These are phyloP conservation scores for Enchytraeus crypticus DNA, from an alignment of 2,888 invertebrate species.

Conservation along the genomic window DNA sequence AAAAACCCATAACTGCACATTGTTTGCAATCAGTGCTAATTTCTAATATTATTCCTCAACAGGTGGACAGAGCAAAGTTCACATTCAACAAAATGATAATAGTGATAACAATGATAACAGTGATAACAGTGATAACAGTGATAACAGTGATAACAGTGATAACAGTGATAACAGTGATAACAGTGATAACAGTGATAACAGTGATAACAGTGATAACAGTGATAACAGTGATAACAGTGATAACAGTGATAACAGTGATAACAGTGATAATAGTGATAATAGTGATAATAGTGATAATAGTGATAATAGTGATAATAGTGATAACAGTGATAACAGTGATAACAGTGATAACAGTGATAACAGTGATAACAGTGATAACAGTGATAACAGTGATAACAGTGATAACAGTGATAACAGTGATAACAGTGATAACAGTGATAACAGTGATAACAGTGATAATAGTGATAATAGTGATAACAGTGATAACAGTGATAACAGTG, in stretches of 20 bases:
- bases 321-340: neutral
- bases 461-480: neutral
- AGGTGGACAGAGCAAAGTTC: no score
- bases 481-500: neutral
- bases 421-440: neutral
- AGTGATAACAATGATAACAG: no score
- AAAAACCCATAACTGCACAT: no score
- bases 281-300: neutral
- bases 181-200: neutral
- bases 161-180: neutral
- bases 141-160: constrained; percentile 1
- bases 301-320: neutral
- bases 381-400: neutral
- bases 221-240: neutral
- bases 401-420: neutral
- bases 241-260: neutral
- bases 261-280: neutral
- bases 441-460: neutral
- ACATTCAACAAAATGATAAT: no score
- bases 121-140: neutral
- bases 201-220: neutral
- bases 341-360: neutral
- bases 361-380: neutral
- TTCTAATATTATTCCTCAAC: no score
- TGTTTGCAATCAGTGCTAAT: no score